A percentile compares a stretch with the other conserved stretches of the same genome.
phyloP scores from a whole-genome alignment of 2,797 vertebrate species.

The Sebastes umbrosus region DNA sequence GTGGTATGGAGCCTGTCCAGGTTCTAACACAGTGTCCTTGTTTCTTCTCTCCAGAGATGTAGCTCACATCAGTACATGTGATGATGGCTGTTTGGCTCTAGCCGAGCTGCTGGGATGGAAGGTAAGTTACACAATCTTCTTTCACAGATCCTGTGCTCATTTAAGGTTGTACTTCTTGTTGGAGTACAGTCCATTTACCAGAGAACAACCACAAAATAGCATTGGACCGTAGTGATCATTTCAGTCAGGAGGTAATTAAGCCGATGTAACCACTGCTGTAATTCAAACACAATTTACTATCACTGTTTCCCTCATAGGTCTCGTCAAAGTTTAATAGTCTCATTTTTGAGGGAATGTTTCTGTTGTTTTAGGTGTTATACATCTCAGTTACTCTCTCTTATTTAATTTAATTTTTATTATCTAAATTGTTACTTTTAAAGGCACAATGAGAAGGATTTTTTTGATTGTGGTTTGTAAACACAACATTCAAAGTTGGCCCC shows the following conservation, averaged over 20 bases:
- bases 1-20: not conserved
- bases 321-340: not conserved
- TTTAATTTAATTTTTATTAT: not conserved
- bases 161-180: not conserved
- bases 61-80: conserved; percentile 89
- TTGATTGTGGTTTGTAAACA: no score
- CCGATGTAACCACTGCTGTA: not conserved
- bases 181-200: not conserved
- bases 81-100: conserved; percentile 89
- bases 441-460: accelerated
- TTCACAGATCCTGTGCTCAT: not conserved
- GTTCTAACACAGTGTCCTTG: not conserved
- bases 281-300: no score
- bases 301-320: no score
- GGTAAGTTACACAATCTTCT: conserved; percentile 65
- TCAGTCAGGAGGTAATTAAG: not conserved
- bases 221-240: not conserved
- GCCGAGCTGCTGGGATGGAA: conserved; percentile 93
- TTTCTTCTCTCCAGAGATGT: conserved; percentile 83
- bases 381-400: not conserved
- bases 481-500: no score
- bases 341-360: not conserved
- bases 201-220: not conserved
- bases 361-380: no score
- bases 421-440: not conserved